phyloP scores from a whole-genome alignment of 2,888 invertebrate species.

The Urechis unicinctus region DNA sequence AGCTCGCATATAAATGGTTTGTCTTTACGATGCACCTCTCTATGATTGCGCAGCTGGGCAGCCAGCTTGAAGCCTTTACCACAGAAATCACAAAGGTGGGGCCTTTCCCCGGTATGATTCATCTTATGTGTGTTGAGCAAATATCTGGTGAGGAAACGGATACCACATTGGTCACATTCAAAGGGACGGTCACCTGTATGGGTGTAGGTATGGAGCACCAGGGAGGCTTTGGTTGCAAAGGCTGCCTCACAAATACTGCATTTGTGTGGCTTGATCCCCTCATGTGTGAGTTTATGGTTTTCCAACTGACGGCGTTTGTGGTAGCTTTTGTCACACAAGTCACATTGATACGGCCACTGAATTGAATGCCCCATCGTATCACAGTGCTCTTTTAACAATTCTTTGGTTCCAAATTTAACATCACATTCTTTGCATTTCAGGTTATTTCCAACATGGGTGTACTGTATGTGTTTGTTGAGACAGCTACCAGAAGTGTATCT shows the following conservation, averaged over 20 bases:
- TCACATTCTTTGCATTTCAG: not conserved
- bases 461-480: not conserved
- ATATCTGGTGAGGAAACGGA: not conserved
- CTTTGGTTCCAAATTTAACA: not conserved
- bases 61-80: conserved; percentile 1
- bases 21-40: not conserved
- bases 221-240: not conserved
- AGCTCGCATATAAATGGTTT: conserved; percentile 1
- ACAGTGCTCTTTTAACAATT: not conserved
- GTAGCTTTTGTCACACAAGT: not conserved
- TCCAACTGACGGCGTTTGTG: not conserved
- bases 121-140: not conserved
- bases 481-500: not conserved
- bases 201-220: not conserved
- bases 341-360: not conserved
- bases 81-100: conserved; percentile 4
- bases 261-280: not conserved
- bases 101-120: conserved; percentile 4
- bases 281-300: not conserved
- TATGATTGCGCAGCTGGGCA: conserved; percentile 1
- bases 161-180: not conserved
- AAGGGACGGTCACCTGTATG: not conserved
- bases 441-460: not conserved
- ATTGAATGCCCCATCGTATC: not conserved
- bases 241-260: not conserved